Evolutionary conservation across 2,888 invertebrate species (phyloP).

Genomic region (Anoplius nigerrimus): DNA sequence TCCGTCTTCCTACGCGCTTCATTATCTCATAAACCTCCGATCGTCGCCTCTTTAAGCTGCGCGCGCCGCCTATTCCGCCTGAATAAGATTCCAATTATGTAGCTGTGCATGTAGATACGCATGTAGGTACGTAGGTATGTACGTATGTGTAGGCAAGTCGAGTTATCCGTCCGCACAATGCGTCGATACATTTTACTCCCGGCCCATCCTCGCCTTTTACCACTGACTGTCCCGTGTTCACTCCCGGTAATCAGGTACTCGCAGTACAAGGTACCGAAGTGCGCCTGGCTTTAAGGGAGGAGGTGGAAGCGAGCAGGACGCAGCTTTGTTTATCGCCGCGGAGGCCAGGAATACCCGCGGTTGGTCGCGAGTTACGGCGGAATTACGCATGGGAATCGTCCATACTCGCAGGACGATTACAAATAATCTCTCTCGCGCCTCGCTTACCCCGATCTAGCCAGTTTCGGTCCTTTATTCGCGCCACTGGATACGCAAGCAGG

Average conservation of each 20-base stretch:
- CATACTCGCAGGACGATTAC: constrained; percentile 11
- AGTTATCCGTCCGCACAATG: too few relatives aligned
- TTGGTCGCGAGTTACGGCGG: constrained; percentile 40
- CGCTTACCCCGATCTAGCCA: neutral
- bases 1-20: constrained; percentile 4
- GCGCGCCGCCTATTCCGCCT: too few relatives aligned
- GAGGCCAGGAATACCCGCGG: neutral
- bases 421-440: constrained; percentile 20
- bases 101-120: too few relatives aligned
- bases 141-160: too few relatives aligned
- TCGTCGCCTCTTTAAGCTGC: too few relatives aligned
- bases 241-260: too few relatives aligned
- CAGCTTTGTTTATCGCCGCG: constrained; percentile 38
- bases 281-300: neutral
- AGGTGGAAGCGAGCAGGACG: constrained; percentile 23
- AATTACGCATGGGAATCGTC: constrained; percentile 29
- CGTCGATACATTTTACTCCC: too few relatives aligned
- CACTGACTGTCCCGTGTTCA: too few relatives aligned
- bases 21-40: constrained; percentile 6
- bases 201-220: too few relatives aligned
- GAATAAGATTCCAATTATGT: too few relatives aligned
- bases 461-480: constrained; percentile 7
- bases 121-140: too few relatives aligned
- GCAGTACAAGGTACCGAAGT: too few relatives aligned
- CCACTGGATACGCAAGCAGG: constrained; percentile 6